Evolutionary conservation across 2,797 vertebrate genomes (phyloP).

Genomic region (Danio aesculapii): DNA sequence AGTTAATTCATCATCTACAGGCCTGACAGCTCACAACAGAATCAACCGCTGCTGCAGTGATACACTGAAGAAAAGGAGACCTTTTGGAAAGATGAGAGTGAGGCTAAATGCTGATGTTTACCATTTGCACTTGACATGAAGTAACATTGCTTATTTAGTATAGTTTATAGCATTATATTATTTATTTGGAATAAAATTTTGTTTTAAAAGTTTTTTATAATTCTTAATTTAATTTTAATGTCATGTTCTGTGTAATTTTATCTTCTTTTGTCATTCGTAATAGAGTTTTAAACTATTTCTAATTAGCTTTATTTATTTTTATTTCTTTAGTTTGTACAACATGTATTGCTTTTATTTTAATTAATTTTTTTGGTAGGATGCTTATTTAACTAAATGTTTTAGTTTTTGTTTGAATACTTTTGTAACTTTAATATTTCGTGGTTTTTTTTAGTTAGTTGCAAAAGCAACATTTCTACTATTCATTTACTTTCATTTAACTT

Average conservation of each 20-base stretch:
- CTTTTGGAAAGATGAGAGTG: not conserved
- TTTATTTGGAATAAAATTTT: not conserved
- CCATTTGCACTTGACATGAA: too few species aligned
- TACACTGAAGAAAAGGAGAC: not conserved
- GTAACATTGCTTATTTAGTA: not conserved
- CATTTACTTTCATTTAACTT: not conserved
- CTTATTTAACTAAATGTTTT: too few species aligned
- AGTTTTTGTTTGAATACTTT: too few species aligned
- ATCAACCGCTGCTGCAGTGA: not conserved
- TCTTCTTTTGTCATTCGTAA: not conserved
- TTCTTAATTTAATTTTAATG: not conserved
- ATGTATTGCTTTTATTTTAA: not conserved
- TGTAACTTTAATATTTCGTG: too few species aligned
- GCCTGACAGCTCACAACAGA: constrained; percentile 12
- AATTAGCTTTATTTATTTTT: not conserved
- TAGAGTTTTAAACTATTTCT: not conserved
- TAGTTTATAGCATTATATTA: not conserved
- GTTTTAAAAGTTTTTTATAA: too few species aligned
- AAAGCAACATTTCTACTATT: not conserved
- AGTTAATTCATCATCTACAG: constrained; percentile 53
- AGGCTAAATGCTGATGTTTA: not conserved
- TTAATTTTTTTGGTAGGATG: not conserved
- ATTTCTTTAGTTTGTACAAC: too few species aligned
- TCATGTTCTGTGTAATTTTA: not conserved
- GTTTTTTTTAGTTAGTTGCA: too few species aligned